A percentile compares a stretch with the other conserved stretches of the same genome.
Conservation (phyloP, 2,888 invertebrate species). For the Chouioia cunea region DNA sequence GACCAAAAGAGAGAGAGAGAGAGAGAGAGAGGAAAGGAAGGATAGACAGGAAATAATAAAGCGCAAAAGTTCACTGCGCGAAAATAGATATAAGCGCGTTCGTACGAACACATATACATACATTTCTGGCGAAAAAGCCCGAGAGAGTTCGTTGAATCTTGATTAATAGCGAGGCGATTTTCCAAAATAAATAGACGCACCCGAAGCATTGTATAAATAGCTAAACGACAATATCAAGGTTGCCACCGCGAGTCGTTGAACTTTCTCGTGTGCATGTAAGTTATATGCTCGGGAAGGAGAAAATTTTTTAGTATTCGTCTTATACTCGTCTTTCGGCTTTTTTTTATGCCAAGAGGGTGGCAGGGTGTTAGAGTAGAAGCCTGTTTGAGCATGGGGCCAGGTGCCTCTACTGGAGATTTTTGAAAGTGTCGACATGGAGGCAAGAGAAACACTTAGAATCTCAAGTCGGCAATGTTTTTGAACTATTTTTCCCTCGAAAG, state of each 20-base stretch:
- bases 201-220: neutral
- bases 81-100: conserved; percentile 7
- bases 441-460: too few relatives aligned
- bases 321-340: conserved; percentile 8
- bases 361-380: neutral
- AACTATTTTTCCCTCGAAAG: too few relatives aligned
- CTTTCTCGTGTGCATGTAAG: conserved; percentile 3
- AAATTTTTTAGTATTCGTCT: neutral
- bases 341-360: neutral
- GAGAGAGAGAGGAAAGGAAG: conserved; percentile 10
- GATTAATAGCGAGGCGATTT: too few relatives aligned
- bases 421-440: too few relatives aligned
- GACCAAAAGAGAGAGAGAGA: conserved; percentile 11
- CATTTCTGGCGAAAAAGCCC: conserved; percentile 22
- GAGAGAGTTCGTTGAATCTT: neutral
- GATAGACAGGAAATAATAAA: conserved; percentile 10
- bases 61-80: neutral
- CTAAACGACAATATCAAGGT: neutral
- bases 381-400: neutral
- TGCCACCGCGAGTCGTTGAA: conserved; percentile 27
- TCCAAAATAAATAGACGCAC: conserved; percentile 15
- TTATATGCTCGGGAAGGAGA: neutral
- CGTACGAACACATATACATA: neutral
- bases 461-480: too few relatives aligned
- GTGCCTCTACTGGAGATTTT: neutral